Evolutionary conservation across 1,140 invertebrate species (phyloP), one percentile per base, ranked within the genome.

Genomic region (Anoplolepis gracilipes): DNA sequence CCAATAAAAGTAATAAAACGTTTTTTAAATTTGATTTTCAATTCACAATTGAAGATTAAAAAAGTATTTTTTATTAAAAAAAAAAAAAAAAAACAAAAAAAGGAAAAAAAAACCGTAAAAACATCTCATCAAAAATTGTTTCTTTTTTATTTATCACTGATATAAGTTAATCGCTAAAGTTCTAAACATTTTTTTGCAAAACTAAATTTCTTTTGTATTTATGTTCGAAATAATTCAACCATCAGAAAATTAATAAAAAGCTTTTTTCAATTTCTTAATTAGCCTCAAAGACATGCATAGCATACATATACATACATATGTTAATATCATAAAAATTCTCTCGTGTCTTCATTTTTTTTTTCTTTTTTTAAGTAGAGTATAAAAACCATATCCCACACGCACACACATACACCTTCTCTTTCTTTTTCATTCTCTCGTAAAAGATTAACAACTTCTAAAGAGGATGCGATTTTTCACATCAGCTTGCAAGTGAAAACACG

Each of bases 401-500:
- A n/a, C 36, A 30, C 11, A 13, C 19, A n/a, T n/a, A n/a, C n/a
- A n/a, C 1, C 6, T 16, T 25, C 10, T 22, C 53, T 57, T 57
- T 69, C 16, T 70, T 16, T 16, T 30, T 42, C 39, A 42, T 11
- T 25, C 10, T 53, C 10, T 65, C 28, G 49, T n/a, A n/a, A 1
- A 13, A 76, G 36, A 76, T 36, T 39, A 39, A 53, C 62, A 64
- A 64, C 7, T 76, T 36, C 3, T 36, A 28, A 79, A 65, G 42
- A 19, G 46, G 16, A 55, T 39, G 1, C 42, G 6, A 19, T 11
- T 28, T n/a, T 49, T 19, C 46, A 5, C 46, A 16, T 55, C 49
- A 16, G 8, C n/a, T 8, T 5, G 33, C 13, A n/a, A 25, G 36
- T 49, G 11, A 30, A 62, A 25, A 70, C 11, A 1, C 10, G 8